Evolutionary conservation across 1,140 invertebrate genomes (phyloP).

Genomic region (Araneus ventricosus): DNA sequence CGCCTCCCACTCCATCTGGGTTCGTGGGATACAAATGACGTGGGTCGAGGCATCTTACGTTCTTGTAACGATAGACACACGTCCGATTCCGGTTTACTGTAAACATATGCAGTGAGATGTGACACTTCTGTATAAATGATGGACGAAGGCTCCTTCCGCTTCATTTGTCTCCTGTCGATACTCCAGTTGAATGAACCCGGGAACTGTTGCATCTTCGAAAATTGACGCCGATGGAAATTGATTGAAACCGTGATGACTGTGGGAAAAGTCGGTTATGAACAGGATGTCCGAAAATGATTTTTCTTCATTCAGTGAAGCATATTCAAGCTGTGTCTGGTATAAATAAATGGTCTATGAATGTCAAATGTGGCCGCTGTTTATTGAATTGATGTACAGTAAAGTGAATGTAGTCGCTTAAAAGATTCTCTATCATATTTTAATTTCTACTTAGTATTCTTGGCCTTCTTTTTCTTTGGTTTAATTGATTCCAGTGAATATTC

Average conservation of each 20-base stretch:
- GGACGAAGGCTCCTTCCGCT: not conserved
- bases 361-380: not conserved
- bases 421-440: not conserved
- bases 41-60: not conserved
- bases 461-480: no score
- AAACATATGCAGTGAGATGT: slow-evolving; percentile 9
- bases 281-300: slow-evolving; percentile 15
- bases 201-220: not conserved
- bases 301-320: not conserved
- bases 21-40: not conserved
- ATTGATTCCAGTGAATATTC: no score
- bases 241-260: not conserved
- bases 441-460: not conserved
- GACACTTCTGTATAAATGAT: not conserved
- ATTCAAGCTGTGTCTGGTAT: not conserved
- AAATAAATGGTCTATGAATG: not conserved
- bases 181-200: slow-evolving; percentile 1
- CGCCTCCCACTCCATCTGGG: not conserved
- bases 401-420: not conserved
- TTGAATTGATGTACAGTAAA: not conserved
- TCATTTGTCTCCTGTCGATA: slow-evolving; percentile 21
- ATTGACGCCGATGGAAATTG: not conserved
- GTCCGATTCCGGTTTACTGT: slow-evolving; percentile 29
- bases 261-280: slow-evolving; percentile 5
- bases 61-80: slow-evolving; percentile 23